Percentiles rank a stretch among this genome's conserved stretches.
Evolutionary conservation across 2,797 vertebrate species (phyloP).

Genomic region (Phalanger gymnotis): DNA sequence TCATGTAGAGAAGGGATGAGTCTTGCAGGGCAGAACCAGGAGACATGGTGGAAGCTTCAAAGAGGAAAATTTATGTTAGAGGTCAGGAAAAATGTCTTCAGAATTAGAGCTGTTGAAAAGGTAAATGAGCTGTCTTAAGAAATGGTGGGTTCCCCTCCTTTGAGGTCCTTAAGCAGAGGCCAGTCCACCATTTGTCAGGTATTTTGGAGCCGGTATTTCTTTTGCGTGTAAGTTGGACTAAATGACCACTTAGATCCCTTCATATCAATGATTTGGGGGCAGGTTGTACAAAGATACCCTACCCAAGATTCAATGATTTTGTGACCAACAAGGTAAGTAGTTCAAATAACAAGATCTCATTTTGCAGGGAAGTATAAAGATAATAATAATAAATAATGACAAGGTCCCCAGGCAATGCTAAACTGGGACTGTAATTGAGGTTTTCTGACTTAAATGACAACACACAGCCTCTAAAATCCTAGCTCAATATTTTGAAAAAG

Average conservation of each 20-base stretch:
- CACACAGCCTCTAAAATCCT: background rate
- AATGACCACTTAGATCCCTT: background rate
- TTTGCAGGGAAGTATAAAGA: background rate
- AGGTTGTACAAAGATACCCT: too few relatives aligned
- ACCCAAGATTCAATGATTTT: background rate
- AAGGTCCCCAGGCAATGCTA: background rate
- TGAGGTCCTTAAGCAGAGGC: background rate
- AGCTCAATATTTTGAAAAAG: constrained; percentile 19
- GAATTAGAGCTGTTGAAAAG: background rate
- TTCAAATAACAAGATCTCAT: background rate
- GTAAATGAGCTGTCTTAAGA: background rate
- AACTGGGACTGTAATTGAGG: background rate
- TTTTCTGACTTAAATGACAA: background rate
- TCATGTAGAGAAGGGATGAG: background rate
- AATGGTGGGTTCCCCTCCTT: background rate
- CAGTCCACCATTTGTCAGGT: background rate
- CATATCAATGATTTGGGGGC: too few relatives aligned
- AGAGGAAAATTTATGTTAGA: background rate
- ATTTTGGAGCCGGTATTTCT: background rate
- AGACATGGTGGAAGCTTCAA: background rate
- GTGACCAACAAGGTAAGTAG: background rate
- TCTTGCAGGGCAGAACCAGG: background rate
- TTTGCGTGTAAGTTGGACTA: background rate
- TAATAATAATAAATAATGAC: background rate
- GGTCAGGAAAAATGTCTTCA: background rate